Evolutionary conservation across 2,113 vertebrate genomes (phyloP), one percentile per base, ranked within the genome.

Genomic region (Percopsis transmontana): DNA sequence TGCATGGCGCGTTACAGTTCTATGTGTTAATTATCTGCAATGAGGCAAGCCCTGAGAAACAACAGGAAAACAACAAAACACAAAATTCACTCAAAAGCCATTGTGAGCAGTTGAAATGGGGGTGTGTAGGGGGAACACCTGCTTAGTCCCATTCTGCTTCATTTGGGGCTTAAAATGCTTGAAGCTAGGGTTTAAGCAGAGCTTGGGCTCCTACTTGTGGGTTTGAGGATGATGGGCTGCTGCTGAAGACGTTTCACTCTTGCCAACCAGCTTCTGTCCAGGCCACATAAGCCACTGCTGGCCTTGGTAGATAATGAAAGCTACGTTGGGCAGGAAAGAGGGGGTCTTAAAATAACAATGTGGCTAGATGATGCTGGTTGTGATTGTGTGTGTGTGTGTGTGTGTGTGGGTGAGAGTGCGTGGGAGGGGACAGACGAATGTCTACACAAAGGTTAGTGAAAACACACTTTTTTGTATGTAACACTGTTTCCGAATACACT

Each of bases 181-280:
- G 40, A 68, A 63, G 40, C 44, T 44, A 77, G 69, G 57, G 50
- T 33, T 52, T 51, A 33, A 53, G 59, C 59, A 70, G 72, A 62
- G 81, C 59, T 52, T 66, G 84, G 76, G 80, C 87, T 85, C 86
- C 81, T 83, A 82, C 82, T 79, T 89, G 84, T 80, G 91, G 91
- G 87, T 92, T 92, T 89, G 84, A 87, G 85, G 89, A 89, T 91
- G 90, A 87, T 80, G 90, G 84, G 86, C 84, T 90, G 88, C 83
- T 84, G 80, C 62, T 76, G 69, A 75, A 88, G 86, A 89, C 85
- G 83, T 89, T 84, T 91, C 78, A 88, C 88, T 89, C 87, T 38
- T 88, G 76, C 89, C 41, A 87, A 82, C 89, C 91, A 90, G 86
- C 81, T 89, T 76, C 68, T 72, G 82, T 90, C 88, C 83, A 85